phyloP scores from a whole-genome alignment of 2,888 invertebrate species.

The Nesidiocoris tenuis region DNA sequence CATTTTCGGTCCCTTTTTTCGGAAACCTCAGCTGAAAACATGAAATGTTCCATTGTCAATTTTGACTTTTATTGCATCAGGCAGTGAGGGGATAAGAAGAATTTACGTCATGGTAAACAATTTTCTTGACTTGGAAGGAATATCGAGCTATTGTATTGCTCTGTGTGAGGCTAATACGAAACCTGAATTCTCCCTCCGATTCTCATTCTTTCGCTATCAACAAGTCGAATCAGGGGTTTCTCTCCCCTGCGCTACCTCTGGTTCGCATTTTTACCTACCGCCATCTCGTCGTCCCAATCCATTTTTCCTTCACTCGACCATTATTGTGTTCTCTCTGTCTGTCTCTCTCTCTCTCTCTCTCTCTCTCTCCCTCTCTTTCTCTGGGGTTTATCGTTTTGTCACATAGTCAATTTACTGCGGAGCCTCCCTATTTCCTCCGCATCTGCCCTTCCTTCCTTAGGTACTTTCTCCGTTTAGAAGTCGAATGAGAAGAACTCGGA shows the following conservation, averaged over 20 bases:
- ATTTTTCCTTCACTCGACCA: neutral
- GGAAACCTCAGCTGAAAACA: too few relatives aligned
- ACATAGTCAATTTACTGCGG: slow-evolving; percentile 27
- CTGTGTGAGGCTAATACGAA: neutral
- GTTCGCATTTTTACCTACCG: neutral
- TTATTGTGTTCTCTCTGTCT: too few relatives aligned
- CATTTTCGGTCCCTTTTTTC: too few relatives aligned
- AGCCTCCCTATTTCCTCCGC: neutral
- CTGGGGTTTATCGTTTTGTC: slow-evolving; percentile 25
- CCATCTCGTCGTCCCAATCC: neutral
- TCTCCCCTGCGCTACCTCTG: neutral
- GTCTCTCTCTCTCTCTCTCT: too few relatives aligned
- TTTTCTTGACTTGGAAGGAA: too few relatives aligned
- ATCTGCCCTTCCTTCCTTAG: neutral
- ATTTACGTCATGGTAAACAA: too few relatives aligned
- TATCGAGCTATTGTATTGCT: neutral
- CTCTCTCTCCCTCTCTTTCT: neutral
- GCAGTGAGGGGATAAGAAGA: too few relatives aligned
- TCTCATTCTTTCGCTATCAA: neutral
- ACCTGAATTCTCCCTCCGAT: neutral
- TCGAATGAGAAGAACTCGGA: neutral
- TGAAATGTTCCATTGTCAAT: too few relatives aligned
- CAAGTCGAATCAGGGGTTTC: neutral
- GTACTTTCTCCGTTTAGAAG: neutral
- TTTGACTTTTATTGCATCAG: too few relatives aligned